Base-by-base conservation (phyloP, 2,113 vertebrate species). In the Pantherophis guttatus region DNA sequence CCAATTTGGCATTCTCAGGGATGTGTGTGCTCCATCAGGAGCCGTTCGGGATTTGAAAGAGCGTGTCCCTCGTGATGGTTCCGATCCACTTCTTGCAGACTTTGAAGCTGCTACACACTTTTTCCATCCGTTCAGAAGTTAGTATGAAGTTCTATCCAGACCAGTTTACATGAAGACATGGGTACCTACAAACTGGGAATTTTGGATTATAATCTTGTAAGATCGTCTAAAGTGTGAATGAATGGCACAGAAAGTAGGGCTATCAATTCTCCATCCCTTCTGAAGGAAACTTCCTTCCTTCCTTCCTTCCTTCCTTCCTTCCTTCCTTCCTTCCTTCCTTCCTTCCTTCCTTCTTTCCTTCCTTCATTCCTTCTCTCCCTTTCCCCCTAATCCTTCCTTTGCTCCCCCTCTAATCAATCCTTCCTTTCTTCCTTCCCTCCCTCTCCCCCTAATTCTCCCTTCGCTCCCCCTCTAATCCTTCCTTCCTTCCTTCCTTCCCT, bases 391-490 rank as follows among this genome's bases (percentile, higher is more conserved):
- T 59, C 58, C 58, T 7, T 57, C 55, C 55, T 21, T 33, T 33
- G 5, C 8, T 48, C 8, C 4, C 19, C 23, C 0, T 1, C 39
- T 59, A 1, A 3, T 50, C 48, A 33, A 33, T 53, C 53, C 54
- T 55, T 15, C 54, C 13, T 54, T 15, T 13, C 54, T 55, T 15
- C 53, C 44, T 8, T 10, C 23, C 1, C 39, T 50, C 12, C 0
- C 15, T 26, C 48, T 44, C 44, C 44, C 44, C 44, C 2, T 44
- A 44, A 44, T 48, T 1, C 6, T 48, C 8, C 29, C 11, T 88
- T 21, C 3, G 0, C 7, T 48, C 8, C 3, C 19, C 23, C 1
- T 1, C 39, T 59, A 1, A 3, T 86, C 39, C 9, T 23, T 11
- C 87, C 9, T 10, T 24, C 55, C 15, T 19, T 19, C 55, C 15